Percentiles rank a stretch among this genome's conserved stretches.
These are phyloP conservation scores for Podocnemis expansa DNA, from an alignment of 2,113 vertebrate species.

Conservation along the genomic window DNA sequence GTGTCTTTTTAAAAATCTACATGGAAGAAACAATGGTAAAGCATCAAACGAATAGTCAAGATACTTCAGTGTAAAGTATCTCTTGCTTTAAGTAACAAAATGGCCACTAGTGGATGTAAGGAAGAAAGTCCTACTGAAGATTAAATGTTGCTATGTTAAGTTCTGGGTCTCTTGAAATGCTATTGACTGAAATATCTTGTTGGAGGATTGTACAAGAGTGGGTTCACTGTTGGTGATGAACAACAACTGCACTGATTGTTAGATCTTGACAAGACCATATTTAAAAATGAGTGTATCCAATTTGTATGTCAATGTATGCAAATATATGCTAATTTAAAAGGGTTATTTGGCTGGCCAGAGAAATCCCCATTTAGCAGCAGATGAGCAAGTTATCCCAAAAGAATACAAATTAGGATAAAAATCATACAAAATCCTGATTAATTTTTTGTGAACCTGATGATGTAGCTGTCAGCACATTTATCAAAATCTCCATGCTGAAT, in stretches of 20 bases:
- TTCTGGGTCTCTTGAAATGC: background rate
- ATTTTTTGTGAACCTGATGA: conserved; percentile 14
- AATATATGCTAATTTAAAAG: conserved; percentile 62
- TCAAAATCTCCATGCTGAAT: background rate
- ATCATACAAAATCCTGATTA: conserved; percentile 11
- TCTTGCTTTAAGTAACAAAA: background rate
- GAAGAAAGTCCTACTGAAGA: conserved; percentile 35
- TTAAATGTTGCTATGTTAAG: background rate
- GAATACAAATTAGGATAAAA: conserved; percentile 62
- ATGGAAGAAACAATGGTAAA: conserved; percentile 25
- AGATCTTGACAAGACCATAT: background rate
- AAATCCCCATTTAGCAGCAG: conserved; percentile 53
- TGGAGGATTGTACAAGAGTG: background rate
- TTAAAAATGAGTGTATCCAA: background rate
- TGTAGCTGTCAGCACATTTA: conserved; percentile 28
- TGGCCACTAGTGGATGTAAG: background rate
- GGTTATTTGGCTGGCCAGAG: conserved; percentile 56
- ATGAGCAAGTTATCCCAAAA: conserved; percentile 44
- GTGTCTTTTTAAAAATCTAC: background rate
- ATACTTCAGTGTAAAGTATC: background rate
- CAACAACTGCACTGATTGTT: background rate
- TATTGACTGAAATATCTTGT: background rate
- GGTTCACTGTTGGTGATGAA: background rate
- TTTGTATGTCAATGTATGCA: conserved; percentile 44
- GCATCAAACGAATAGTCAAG: background rate